phyloP scores from a whole-genome alignment of 1,140 invertebrate genomes.

The Scaptomyza graminum region DNA sequence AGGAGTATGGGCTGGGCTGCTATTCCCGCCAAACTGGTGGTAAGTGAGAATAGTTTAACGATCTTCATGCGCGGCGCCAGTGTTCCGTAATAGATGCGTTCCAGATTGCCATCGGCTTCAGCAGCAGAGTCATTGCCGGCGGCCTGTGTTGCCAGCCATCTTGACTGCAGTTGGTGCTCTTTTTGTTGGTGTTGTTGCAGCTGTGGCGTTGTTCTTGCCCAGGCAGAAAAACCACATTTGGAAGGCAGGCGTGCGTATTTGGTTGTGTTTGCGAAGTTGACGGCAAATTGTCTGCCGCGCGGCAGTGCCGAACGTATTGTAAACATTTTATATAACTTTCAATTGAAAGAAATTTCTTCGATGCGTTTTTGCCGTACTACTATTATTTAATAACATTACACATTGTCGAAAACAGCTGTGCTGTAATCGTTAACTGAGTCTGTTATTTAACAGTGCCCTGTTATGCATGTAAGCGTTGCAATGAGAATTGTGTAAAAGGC shows the following conservation, averaged over 20 bases:
- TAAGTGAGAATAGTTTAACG: conserved; percentile 92
- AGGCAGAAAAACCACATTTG: conserved; percentile 21
- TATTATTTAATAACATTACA: conserved; percentile 47
- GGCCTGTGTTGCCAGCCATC: conserved; percentile 33
- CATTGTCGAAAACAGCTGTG: conserved; percentile 36
- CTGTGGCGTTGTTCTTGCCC: conserved; percentile 8
- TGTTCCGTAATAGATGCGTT: conserved; percentile 87
- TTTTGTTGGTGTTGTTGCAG: conserved; percentile 31
- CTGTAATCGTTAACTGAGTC: conserved; percentile 7
- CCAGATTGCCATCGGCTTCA: conserved; percentile 21
- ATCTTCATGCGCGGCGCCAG: conserved; percentile 88
- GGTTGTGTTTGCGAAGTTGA: conserved; percentile 7
- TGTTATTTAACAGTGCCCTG: neutral
- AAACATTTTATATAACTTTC: conserved; percentile 45
- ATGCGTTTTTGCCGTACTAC: conserved; percentile 4
- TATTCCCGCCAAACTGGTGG: conserved; percentile 89
- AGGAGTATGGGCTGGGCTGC: conserved; percentile 90
- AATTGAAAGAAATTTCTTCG: conserved; percentile 11
- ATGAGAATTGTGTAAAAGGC: neutral
- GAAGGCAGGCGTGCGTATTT: conserved; percentile 18
- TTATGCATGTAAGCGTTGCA: neutral
- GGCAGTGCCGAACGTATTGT: conserved; percentile 46
- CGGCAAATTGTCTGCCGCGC: conserved; percentile 36
- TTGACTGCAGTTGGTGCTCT: conserved; percentile 21
- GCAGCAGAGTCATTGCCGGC: conserved; percentile 22